Evolutionary conservation across 1,140 invertebrate species (phyloP).

Genomic region (Hesperophylax magnus): DNA sequence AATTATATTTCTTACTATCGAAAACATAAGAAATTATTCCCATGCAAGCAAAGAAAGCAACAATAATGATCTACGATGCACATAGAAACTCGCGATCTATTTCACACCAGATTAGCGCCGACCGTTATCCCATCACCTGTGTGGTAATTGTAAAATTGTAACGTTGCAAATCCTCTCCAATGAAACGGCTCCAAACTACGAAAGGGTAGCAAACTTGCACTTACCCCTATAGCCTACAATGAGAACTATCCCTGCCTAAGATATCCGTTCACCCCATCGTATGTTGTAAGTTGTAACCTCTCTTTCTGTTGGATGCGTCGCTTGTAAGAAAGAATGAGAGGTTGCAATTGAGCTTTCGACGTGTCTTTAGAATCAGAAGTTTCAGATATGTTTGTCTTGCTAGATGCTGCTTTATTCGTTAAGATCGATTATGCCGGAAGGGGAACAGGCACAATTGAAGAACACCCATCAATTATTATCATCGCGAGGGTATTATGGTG

Average conservation of each 20-base stretch:
- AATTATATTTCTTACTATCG: no score
- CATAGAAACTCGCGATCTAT: neutral
- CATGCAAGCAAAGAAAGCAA: neutral
- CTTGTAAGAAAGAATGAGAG: neutral
- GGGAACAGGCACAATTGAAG: slow-evolving; percentile 18
- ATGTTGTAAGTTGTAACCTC: neutral
- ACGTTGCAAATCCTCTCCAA: slow-evolving; percentile 6
- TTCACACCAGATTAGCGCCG: slow-evolving; percentile 13
- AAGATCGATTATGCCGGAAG: slow-evolving; percentile 25
- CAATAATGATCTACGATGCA: no score
- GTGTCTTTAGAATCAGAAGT: neutral
- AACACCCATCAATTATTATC: slow-evolving; percentile 23
- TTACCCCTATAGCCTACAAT: neutral
- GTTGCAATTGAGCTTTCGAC: neutral
- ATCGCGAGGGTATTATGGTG: neutral
- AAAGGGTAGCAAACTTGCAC: neutral
- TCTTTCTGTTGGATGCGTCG: neutral
- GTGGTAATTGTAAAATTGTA: slow-evolving; percentile 14
- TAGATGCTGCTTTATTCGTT: slow-evolving; percentile 29
- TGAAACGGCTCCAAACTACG: no score
- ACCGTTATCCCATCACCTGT: slow-evolving; percentile 14
- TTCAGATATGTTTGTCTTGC: neutral
- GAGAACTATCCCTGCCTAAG: neutral
- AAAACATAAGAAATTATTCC: neutral
- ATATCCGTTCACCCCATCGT: neutral